These are phyloP conservation scores for Geotria australis DNA, from an alignment of 2,797 vertebrate genomes.

Conservation along the genomic window DNA sequence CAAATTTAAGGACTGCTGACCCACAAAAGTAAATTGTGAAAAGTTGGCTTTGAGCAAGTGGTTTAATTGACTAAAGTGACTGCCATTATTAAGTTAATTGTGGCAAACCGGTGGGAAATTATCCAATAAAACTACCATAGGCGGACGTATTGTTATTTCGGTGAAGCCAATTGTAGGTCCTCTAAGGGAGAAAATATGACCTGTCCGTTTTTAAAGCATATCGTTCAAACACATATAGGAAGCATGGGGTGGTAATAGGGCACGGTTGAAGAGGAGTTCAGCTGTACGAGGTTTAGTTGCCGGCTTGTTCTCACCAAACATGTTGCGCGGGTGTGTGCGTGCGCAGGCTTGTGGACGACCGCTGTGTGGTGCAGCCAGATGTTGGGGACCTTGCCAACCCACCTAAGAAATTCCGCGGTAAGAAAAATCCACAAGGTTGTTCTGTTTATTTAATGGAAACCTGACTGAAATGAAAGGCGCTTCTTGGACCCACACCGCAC, in stretches of 20 bases:
- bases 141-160: too few relatives aligned
- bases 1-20: too few relatives aligned
- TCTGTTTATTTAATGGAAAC: background rate
- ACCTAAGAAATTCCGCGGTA: slow-evolving; percentile 95
- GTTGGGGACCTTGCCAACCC: slow-evolving; percentile 87
- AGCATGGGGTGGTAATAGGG: background rate
- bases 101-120: too few relatives aligned
- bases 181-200: slow-evolving; percentile 1
- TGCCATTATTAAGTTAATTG: too few relatives aligned
- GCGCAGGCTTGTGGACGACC: slow-evolving; percentile 72
- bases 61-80: too few relatives aligned
- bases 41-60: too few relatives aligned
- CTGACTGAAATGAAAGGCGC: too few relatives aligned
- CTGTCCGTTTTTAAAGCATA: slow-evolving; percentile 3
- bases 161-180: too few relatives aligned
- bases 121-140: too few relatives aligned
- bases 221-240: slow-evolving; percentile 5
- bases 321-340: slow-evolving; percentile 7
- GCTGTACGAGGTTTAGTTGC: slow-evolving; percentile 6
- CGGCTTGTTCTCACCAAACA: slow-evolving; percentile 1
- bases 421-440: slow-evolving; percentile 6
- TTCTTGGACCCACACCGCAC: too few relatives aligned
- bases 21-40: too few relatives aligned
- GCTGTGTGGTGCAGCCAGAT: slow-evolving; percentile 89
- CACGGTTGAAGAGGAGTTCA: slow-evolving; percentile 2